Evolutionary conservation across 2,113 vertebrate genomes (phyloP).

Genomic region (Ifrita kowaldi): DNA sequence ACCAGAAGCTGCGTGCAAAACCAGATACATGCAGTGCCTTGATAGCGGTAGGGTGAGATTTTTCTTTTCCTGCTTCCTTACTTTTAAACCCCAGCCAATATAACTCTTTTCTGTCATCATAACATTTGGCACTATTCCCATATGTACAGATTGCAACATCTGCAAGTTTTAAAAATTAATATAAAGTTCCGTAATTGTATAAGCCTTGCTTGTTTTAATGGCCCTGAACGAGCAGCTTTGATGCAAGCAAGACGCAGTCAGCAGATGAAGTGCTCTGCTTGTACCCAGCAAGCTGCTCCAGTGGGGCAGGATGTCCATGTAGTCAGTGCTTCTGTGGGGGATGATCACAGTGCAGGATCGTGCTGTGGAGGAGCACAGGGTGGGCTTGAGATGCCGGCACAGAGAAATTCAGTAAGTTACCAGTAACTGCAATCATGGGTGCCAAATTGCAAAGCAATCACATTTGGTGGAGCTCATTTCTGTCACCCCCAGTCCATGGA

Average conservation of each 20-base stretch:
- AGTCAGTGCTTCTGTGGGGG: neutral
- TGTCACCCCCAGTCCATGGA: fast-evolving
- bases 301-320: neutral
- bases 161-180: slow-evolving; percentile 54
- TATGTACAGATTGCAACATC: slow-evolving; percentile 14
- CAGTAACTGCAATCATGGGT: neutral
- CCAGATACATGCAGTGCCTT: neutral
- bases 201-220: neutral
- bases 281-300: neutral
- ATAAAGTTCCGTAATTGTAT: neutral
- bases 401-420: neutral
- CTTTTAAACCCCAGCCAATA: neutral
- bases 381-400: neutral
- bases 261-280: neutral
- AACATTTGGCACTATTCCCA: neutral
- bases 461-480: neutral
- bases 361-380: neutral
- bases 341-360: neutral
- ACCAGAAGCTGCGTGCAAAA: neutral
- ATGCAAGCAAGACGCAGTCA: neutral
- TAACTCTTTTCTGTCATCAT: neutral
- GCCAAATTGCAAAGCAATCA: neutral
- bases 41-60: neutral
- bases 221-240: neutral
- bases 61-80: neutral